Percentiles rank a stretch among this genome's conserved stretches.
These are phyloP conservation scores for Thamnophis sirtalis DNA, from an alignment of 2,113 vertebrate genomes.

Conservation along the genomic window DNA sequence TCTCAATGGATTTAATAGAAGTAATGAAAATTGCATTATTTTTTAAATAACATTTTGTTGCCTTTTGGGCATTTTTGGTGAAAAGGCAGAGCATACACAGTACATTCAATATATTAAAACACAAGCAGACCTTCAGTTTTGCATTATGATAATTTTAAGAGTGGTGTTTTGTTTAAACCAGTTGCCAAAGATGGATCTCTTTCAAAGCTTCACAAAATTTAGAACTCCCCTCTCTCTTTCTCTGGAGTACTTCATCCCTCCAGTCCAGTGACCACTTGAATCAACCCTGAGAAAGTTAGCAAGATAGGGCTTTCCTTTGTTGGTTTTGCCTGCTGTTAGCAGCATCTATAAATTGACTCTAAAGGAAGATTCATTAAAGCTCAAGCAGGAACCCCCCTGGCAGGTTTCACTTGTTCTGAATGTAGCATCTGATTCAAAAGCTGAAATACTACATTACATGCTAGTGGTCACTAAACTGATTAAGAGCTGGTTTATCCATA, in stretches of 20 bases:
- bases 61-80: neutral
- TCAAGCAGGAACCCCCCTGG: slow-evolving; percentile 20
- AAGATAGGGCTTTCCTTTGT: fast-evolving
- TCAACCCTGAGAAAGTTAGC: slow-evolving; percentile 12
- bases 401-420: neutral
- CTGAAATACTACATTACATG: slow-evolving; percentile 54
- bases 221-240: neutral
- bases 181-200: no score
- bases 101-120: neutral
- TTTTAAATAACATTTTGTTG: neutral
- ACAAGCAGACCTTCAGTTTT: neutral
- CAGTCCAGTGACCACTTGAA: neutral
- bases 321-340: neutral
- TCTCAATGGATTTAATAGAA: neutral
- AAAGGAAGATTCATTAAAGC: neutral
- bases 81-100: neutral
- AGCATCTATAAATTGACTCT: neutral
- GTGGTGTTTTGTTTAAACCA: neutral
- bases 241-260: neutral
- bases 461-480: slow-evolving; percentile 65
- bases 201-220: neutral
- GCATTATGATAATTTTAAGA: neutral
- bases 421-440: neutral
- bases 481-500: slow-evolving; percentile 60
- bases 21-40: neutral